These are phyloP conservation scores for Helostoma temminkii DNA, from an alignment of 2,797 vertebrate genomes.

Conservation along the genomic window DNA sequence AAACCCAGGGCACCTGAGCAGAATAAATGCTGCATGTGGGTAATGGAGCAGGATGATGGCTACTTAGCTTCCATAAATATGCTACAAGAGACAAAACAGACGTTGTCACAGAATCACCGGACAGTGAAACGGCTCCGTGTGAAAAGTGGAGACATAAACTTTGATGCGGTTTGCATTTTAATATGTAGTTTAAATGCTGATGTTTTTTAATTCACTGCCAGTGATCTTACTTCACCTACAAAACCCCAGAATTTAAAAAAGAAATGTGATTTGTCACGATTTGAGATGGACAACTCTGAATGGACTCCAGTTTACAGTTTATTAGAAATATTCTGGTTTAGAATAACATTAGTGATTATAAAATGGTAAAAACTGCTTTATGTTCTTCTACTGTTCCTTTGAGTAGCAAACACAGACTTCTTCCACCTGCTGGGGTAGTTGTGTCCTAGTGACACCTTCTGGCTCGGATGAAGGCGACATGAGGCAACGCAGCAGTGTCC, in stretches of 20 bases:
- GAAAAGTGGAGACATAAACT: constrained; percentile 4
- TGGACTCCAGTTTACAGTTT: no score
- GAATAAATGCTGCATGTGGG: constrained; percentile 9
- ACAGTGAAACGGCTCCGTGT: not conserved
- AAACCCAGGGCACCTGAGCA: constrained; percentile 32
- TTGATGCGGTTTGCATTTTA: constrained; percentile 3
- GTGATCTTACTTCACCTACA: not conserved
- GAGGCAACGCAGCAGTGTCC: no score
- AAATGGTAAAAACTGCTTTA: no score
- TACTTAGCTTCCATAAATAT: constrained; percentile 48
- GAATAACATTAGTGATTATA: no score
- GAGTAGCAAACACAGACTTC: no score
- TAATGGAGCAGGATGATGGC: constrained; percentile 43
- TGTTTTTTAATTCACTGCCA: not conserved
- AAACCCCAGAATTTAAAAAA: not conserved
- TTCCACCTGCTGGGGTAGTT: no score
- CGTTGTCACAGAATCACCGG: not conserved
- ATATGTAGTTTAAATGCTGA: not conserved
- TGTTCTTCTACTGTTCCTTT: no score
- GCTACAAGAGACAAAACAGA: constrained; percentile 19
- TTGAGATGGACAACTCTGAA: no score
- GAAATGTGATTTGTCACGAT: not conserved
- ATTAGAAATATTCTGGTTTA: no score
- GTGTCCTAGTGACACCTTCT: not conserved
- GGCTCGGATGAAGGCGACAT: no score